These are phyloP conservation scores for Minunthozetes semirufus DNA, from an alignment of 2,888 invertebrate genomes.

Conservation along the genomic window DNA sequence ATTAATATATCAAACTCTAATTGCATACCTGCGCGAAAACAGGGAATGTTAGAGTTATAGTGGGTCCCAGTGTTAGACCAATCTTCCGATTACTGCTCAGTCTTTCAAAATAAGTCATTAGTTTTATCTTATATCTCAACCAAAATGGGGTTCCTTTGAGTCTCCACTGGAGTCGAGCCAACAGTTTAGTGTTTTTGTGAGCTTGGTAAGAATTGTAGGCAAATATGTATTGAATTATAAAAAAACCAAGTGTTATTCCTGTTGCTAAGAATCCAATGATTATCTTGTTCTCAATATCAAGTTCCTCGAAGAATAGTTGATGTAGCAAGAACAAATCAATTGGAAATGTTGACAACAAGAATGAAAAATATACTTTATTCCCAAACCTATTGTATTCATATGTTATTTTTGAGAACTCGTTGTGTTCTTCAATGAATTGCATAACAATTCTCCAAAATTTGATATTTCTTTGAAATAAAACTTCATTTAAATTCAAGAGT, in stretches of 20 bases:
- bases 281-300: background rate
- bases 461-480: background rate
- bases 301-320: background rate
- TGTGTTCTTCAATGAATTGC: background rate
- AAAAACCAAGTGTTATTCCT: no score
- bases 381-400: background rate
- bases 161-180: background rate
- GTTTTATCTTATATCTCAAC: background rate
- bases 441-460: background rate
- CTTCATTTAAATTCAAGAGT: background rate
- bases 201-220: background rate
- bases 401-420: background rate
- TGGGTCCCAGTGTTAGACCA: background rate
- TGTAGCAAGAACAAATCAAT: background rate
- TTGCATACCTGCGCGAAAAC: background rate
- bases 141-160: background rate
- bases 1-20: no score
- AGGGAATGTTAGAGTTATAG: background rate
- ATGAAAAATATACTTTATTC: background rate
- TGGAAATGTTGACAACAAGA: background rate
- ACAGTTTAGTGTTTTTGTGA: background rate
- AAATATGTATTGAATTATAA: background rate
- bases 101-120: background rate
- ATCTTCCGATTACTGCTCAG: background rate
- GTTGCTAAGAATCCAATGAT: no score